Percentiles rank a stretch among this genome's conserved stretches.
Evolutionary conservation across 2,888 invertebrate species (phyloP).

Genomic region (Aspidiotus destructor): DNA sequence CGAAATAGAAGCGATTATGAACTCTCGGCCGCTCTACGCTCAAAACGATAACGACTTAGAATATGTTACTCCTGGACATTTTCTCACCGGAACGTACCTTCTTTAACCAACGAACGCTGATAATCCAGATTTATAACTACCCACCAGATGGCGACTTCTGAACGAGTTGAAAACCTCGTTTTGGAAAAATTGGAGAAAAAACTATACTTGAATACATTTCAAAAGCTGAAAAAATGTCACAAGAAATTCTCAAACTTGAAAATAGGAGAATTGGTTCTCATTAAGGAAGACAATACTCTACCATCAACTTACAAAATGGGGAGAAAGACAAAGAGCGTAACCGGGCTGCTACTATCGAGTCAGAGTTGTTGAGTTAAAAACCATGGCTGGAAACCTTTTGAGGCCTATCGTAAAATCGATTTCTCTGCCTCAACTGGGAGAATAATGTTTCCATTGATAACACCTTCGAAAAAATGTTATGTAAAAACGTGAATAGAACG

Average conservation of each 20-base stretch:
- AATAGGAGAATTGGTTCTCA: not conserved
- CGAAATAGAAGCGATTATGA: conserved; percentile 7
- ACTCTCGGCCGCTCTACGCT: not conserved
- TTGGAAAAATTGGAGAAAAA: not conserved
- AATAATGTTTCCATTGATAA: not conserved
- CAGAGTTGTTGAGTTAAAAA: not conserved
- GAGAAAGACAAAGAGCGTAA: not conserved
- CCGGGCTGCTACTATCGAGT: not conserved
- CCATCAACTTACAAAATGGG: not conserved
- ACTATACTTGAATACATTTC: not conserved
- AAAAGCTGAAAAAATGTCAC: not conserved
- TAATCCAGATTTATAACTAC: not conserved
- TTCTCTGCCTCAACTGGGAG: not conserved
- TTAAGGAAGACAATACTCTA: not conserved
- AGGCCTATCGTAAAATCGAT: not conserved
- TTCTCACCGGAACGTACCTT: not conserved
- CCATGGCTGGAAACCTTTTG: not conserved
- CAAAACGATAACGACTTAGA: not conserved
- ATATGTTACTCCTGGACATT: not conserved
- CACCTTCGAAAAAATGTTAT: no score
- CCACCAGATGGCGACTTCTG: not conserved
- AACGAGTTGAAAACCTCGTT: not conserved
- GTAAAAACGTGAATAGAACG: no score
- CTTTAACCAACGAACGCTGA: not conserved
- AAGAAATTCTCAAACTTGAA: not conserved